Evolutionary conservation across 2,113 vertebrate genomes (phyloP).

Genomic region (Poeciliopsis retropinna): DNA sequence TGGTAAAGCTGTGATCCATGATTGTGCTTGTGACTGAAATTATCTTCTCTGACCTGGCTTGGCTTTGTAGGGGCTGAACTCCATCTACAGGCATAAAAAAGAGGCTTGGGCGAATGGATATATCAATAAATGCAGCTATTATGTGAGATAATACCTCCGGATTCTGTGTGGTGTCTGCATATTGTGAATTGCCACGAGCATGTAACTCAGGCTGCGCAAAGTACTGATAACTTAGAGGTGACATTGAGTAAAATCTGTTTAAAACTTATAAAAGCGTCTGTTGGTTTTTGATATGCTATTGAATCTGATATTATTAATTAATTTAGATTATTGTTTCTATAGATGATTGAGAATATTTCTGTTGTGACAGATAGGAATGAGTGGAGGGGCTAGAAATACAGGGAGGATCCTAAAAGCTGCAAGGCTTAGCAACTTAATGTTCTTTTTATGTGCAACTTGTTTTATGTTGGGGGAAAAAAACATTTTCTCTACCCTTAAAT

Average conservation of each 20-base stretch:
- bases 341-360: constrained; percentile 60
- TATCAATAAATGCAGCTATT: constrained; percentile 76
- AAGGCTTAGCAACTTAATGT: constrained; percentile 34
- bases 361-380: constrained; percentile 58
- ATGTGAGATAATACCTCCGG: constrained; percentile 72
- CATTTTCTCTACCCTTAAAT: background rate
- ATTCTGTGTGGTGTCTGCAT: constrained; percentile 59
- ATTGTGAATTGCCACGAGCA: constrained; percentile 70
- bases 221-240: constrained; percentile 75
- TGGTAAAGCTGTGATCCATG: constrained; percentile 69
- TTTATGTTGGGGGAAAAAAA: constrained; percentile 9
- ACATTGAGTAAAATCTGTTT: constrained; percentile 70
- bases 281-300: constrained; percentile 69
- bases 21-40: constrained; percentile 66
- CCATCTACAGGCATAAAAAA: constrained; percentile 65
- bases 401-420: constrained; percentile 18
- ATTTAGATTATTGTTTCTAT: constrained; percentile 72
- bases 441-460: constrained; percentile 31
- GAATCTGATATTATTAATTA: constrained; percentile 71
- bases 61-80: constrained; percentile 66
- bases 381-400: constrained; percentile 27
- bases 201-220: constrained; percentile 66
- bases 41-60: constrained; percentile 71
- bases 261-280: constrained; percentile 70
- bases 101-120: constrained; percentile 62